These are phyloP conservation scores for Trematomus bernacchii DNA, from an alignment of 2,797 vertebrate genomes.

Conservation along the genomic window DNA sequence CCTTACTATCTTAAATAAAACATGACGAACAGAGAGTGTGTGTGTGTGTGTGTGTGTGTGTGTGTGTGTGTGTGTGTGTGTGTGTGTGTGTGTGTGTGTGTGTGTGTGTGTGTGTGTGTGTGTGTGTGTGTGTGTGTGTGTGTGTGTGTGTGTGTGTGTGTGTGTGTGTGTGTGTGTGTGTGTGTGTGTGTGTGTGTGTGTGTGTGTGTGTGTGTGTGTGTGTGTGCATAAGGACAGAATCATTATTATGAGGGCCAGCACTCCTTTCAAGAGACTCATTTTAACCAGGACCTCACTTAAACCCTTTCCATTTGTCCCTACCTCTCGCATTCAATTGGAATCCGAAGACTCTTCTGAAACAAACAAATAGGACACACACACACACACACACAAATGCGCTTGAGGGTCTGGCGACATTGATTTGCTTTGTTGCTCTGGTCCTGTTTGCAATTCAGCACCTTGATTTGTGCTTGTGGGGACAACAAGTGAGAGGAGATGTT, in stretches of 20 bases:
- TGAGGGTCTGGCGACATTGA: constrained; percentile 43
- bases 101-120: too few species aligned
- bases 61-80: background rate
- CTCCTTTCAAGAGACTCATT: constrained; percentile 1
- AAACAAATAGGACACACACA: constrained; percentile 25
- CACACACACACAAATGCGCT: constrained; percentile 4
- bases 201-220: background rate
- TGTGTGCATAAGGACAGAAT: constrained; percentile 6
- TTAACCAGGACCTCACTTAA: constrained; percentile 34
- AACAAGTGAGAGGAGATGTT: constrained; percentile 61
- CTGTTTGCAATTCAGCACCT: constrained; percentile 66
- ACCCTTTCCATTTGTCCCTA: constrained; percentile 23
- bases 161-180: background rate
- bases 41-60: background rate
- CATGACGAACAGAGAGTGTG: background rate
- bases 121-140: too few species aligned
- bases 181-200: constrained; percentile 1
- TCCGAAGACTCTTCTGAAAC: constrained; percentile 34
- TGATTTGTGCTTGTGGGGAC: constrained; percentile 64
- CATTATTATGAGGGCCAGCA: constrained; percentile 8
- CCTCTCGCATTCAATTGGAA: constrained; percentile 21
- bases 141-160: background rate
- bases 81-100: too few species aligned
- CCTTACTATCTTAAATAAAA: background rate
- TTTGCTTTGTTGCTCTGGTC: constrained; percentile 63